These are phyloP conservation scores for Corythornis cristatus DNA, from an alignment of 2,113 vertebrate species.

Conservation along the genomic window DNA sequence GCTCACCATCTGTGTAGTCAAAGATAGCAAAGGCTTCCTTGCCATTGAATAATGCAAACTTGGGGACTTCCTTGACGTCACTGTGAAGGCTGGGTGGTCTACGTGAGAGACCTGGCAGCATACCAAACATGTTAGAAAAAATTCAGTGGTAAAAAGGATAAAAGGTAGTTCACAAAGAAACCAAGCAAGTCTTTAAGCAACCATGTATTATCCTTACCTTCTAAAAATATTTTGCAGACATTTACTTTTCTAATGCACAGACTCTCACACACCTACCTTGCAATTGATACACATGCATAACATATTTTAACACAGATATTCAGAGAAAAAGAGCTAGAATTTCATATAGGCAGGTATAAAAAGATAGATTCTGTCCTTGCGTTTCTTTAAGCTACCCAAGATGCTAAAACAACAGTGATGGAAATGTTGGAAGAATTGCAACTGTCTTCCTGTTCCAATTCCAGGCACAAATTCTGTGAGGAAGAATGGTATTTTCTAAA, in stretches of 20 bases:
- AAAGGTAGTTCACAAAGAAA: background rate
- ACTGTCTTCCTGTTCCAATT: background rate
- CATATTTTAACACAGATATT: background rate
- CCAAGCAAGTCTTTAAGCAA: background rate
- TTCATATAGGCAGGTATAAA: background rate
- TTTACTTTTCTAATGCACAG: background rate
- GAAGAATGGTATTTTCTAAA: conserved; percentile 21
- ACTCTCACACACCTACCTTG: rapidly evolving
- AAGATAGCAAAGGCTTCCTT: conserved; percentile 53
- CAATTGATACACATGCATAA: background rate
- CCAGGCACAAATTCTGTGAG: background rate
- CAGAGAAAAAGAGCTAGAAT: background rate
- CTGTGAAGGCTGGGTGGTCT: conserved; percentile 44
- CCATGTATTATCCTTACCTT: background rate
- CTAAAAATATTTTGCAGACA: background rate
- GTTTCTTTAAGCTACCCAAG: background rate
- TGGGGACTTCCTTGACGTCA: conserved; percentile 47
- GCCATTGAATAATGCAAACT: conserved; percentile 20
- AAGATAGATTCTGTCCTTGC: background rate
- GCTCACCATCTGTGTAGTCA: conserved; percentile 44
- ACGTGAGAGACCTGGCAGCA: background rate
- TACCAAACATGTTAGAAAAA: background rate
- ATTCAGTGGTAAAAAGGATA: background rate
- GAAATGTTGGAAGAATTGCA: background rate
- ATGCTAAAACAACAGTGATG: background rate